phyloP scores from a whole-genome alignment of 2,888 invertebrate genomes.

The Dolichopus griseipennis region DNA sequence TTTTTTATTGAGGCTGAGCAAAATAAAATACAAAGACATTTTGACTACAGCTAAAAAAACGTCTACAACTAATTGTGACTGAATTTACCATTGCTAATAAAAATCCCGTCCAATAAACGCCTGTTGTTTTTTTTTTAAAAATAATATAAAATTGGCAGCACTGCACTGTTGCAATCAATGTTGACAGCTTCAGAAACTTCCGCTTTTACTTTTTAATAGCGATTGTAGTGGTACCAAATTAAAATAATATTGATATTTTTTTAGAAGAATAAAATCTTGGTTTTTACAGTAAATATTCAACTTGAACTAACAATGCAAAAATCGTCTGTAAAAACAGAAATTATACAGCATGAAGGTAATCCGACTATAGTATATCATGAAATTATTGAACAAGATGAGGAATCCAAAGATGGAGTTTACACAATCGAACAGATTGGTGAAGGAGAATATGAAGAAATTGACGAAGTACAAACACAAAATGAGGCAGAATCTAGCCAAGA shows the following conservation, averaged over 20 bases:
- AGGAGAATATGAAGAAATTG: not conserved
- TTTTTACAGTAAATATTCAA: not conserved
- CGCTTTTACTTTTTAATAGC: not conserved
- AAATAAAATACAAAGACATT: too few species aligned
- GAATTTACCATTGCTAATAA: too few species aligned
- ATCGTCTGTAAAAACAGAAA: not conserved
- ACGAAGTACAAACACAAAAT: not conserved
- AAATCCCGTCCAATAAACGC: too few species aligned
- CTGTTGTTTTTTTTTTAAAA: too few species aligned
- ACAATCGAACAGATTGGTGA: not conserved
- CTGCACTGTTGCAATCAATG: not conserved
- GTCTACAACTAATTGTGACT: too few species aligned
- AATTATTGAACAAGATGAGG: not conserved
- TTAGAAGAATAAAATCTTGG: not conserved
- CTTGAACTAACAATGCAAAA: not conserved
- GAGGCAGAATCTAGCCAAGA: not conserved
- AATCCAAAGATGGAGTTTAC: not conserved
- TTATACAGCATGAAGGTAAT: not conserved
- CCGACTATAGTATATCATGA: not conserved
- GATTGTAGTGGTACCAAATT: not conserved
- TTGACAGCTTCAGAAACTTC: not conserved
- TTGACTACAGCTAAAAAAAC: too few species aligned
- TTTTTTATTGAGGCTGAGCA: too few species aligned
- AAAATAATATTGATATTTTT: not conserved
- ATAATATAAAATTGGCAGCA: not conserved